phyloP scores from a whole-genome alignment of 1,140 invertebrate species.

The Pseudomyrmex cubaensis region DNA sequence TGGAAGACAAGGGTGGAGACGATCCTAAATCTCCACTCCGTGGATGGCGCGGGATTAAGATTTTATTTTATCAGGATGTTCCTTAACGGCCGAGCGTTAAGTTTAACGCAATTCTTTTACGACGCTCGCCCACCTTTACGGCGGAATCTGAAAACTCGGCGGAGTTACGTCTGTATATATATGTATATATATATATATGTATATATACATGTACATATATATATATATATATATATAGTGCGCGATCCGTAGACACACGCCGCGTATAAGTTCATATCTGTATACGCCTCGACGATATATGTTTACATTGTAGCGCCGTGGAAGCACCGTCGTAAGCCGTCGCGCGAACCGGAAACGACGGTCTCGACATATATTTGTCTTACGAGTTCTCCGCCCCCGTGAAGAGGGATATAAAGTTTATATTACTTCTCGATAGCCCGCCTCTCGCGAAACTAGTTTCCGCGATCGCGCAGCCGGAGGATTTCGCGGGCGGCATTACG shows the following conservation, averaged over 20 bases:
- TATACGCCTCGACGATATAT: slow-evolving; percentile 13
- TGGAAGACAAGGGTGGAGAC: slow-evolving; percentile 49
- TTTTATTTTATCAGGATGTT: slow-evolving; percentile 81
- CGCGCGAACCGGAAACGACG: slow-evolving; percentile 52
- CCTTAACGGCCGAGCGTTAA: slow-evolving; percentile 72
- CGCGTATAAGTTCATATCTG: slow-evolving; percentile 56
- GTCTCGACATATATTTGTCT: slow-evolving; percentile 67
- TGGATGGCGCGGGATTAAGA: slow-evolving; percentile 76
- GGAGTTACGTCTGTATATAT: background rate
- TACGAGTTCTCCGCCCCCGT: slow-evolving; percentile 61
- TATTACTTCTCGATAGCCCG: slow-evolving; percentile 62
- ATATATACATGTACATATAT: slow-evolving; percentile 23
- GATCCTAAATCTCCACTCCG: slow-evolving; percentile 76
- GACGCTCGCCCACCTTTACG: slow-evolving; percentile 67
- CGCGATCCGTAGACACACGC: slow-evolving; percentile 34
- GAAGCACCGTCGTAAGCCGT: slow-evolving; percentile 27
- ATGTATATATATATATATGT: background rate
- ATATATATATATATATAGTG: background rate
- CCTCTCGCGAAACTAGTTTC: slow-evolving; percentile 48
- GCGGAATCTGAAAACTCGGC: slow-evolving; percentile 74
- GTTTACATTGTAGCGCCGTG: slow-evolving; percentile 57
- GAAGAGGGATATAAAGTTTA: slow-evolving; percentile 66
- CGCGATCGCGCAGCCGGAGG: slow-evolving; percentile 54
- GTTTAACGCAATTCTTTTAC: slow-evolving; percentile 81
- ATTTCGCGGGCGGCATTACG: slow-evolving; percentile 48